phyloP scores from a whole-genome alignment of 2,888 invertebrate genomes.

The Drosophila conformis region DNA sequence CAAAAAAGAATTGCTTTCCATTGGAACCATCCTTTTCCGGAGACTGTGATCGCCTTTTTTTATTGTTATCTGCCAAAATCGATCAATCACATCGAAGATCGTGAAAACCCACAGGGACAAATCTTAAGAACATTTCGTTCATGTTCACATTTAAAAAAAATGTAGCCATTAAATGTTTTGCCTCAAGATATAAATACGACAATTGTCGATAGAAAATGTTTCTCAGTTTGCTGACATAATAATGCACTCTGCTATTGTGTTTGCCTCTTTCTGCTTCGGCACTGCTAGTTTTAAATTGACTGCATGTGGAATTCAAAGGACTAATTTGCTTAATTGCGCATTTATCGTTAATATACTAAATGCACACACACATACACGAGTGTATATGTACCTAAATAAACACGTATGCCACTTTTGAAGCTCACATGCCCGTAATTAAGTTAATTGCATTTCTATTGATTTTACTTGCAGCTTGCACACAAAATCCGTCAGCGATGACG shows the following conservation, averaged over 20 bases:
- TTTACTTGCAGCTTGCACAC: conserved; percentile 24
- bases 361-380: neutral
- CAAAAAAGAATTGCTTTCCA: neutral
- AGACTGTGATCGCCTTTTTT: neutral
- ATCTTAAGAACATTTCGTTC: neutral
- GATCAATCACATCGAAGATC: neutral
- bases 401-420: conserved; percentile 43
- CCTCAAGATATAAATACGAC: neutral
- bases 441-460: conserved; percentile 76
- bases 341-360: conserved; percentile 62
- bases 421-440: conserved; percentile 62
- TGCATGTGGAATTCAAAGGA: conserved; percentile 40
- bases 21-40: neutral
- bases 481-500: conserved; percentile 24
- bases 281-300: conserved; percentile 17
- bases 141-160: neutral
- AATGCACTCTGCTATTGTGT: conserved; percentile 35
- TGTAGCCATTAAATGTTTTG: neutral
- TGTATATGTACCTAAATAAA: neutral
- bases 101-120: neutral
- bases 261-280: conserved; percentile 13
- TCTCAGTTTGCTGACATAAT: conserved; percentile 20
- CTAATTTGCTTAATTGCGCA: conserved; percentile 77
- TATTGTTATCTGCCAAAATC: neutral
- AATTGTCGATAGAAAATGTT: neutral